Evolutionary conservation across 2,888 invertebrate genomes (phyloP), one percentile per base, ranked within the genome.

Genomic region (Morpho helenor): DNA sequence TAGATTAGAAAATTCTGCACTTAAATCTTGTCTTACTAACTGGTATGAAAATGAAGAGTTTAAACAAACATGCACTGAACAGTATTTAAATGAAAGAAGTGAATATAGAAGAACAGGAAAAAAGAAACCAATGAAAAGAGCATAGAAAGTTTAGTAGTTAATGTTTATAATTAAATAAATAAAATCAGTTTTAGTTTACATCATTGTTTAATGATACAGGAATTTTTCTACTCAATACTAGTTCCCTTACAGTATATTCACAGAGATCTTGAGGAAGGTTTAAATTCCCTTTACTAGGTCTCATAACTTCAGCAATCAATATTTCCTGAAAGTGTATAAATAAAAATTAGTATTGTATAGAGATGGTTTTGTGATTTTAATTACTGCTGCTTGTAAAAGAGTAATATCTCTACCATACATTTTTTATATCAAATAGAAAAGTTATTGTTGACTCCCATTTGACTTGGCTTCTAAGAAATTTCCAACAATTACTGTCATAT

Each of bases 41-140:
- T 97, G 97, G 98, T 98, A 95, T 75, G 74, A 91, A 62, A 92
- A 98, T 84, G 93, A 95, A 64, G 92, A 92, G 0, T 97, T 98
- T 74, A 93, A 91, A 72, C 91, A 93, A 55, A 79, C 93, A 66
- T 97, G 97, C 71, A 95, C 91, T 64, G 91, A 96, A 69, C 93
- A 96, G 73, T 98, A 98, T 86, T 87, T 98, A 60, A 80, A 93
- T 23, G 95, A 97, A 75, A 91, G 98, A 72, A 93, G 94, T 65
- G 95, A 96, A 81, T 98, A 93, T 72, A 92, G 98, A 76, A 91
- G 91, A 73, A 97, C 97, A 49, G 98, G 98, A 3, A 89, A 96
- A 55, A 89, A 92, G 52, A 92, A 93, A 76, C 92, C 94, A 63
- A 76, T 81, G 68, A 80, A 74, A 79, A 78, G 92, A 79, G 84